Base-by-base conservation (phyloP, 2,888 invertebrate species). In the Lasioglossum villosulum region DNA sequence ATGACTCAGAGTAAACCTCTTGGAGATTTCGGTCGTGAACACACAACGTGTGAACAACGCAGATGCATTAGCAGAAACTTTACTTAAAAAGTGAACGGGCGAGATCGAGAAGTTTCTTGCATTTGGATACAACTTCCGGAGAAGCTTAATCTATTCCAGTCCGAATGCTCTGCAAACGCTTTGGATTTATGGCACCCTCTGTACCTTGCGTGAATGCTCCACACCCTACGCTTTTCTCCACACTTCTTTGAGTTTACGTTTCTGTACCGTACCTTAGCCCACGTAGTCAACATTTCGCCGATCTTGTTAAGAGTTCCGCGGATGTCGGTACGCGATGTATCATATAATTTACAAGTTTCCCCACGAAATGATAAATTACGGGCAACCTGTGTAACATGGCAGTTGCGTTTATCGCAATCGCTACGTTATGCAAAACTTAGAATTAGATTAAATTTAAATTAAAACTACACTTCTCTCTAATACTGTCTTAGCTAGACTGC, bases 71-170 rank as follows among this genome's bases (percentile, higher is more conserved):
- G 85, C 81, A 16, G 80, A 79, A 86, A 83, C 74, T 56, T 73
- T 81, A 71, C 86, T 83, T 83, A 84, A 83, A 86, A 90, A 90
- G 90, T 90, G 90, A 80, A 63, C 66, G 63, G 63, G 73, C 63
- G 83, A 89, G 89, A 90, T 90, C 90, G 82, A 84, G 86, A 89
- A 89, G 84, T 91, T 88, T 73, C 86, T 56, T 75, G 87, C 84
- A 86, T 91, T 90, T 87, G 88, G 87, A 91, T 86, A 88, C 88
- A 87, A 91, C 83, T 89, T 89, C 79, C 80, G 30, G 74, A 80
- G 81, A 75, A 84, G 88, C 87, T 88, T 90, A 88, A 90, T 91
- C 87, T 82, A 90, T 90, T 91, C 88, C 90, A 82, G 88, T 86
- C 88, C 82, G 78, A 77, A 70, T 75, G 80, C 76, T 52, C 66